Evolutionary conservation across 2,797 vertebrate genomes (phyloP), one percentile per base, ranked within the genome.

Genomic region (Enteromius radiatus): DNA sequence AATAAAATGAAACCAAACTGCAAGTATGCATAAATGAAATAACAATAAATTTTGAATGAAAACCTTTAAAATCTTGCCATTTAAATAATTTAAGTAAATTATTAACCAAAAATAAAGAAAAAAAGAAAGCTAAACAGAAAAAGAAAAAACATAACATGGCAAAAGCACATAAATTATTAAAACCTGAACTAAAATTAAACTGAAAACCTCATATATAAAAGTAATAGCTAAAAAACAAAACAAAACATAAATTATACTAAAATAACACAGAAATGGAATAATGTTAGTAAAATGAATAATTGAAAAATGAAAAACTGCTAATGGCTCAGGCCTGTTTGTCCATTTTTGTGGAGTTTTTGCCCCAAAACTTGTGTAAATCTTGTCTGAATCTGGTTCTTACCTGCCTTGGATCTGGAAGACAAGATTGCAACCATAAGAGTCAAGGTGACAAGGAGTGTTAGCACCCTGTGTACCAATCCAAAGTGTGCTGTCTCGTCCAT

Each of bases 341-440:
- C 52, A 33, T 56, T 79, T 68, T 59, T 3, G 23, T 56, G 5
- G 5, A 19, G 54, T 41, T 69, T 47, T 52, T 38, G 12, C 31
- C 28, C 21, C 54, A 31, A 47, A 47, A 33, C 41, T 11, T 45
- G 76, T 9, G 38, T 70, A 61, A 59, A 38, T 23, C 43, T 59
- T 5, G 47, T 68, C 4, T n/a, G 12, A n/a, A 21, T 7, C 12
- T 77, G 61, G 41, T 59, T 64, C 71, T 96, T 96, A 99, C 98
- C 97, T 96, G 94, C 98, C 98, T 89, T 99, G 94, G 19, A 99
- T 94, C 91, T 99, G 98, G 85, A 99, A 88, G 1, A 99, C 97
- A 87, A 99, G 93, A 91, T 99, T 99, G 90, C 93, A 99, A 64
- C 98, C 98, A 0, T 99, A 99, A 4, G 96, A 93, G 91, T 99